Base-by-base conservation (phyloP, 2,113 vertebrate species). In the Pangasianodon hypophthalmus region DNA sequence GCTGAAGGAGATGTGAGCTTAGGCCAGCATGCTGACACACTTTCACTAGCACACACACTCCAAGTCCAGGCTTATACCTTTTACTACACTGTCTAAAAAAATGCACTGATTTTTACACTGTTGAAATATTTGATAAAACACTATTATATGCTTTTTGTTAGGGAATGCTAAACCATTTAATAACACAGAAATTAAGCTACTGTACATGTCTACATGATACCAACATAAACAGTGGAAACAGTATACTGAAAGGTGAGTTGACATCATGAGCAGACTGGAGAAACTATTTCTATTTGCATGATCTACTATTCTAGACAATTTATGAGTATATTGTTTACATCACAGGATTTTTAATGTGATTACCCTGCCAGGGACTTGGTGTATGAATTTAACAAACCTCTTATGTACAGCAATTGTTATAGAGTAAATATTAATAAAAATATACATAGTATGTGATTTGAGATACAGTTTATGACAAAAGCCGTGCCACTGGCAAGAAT, bases 1-100 rank as follows among this genome's bases (percentile, higher is more conserved):
- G 95, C 92, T 69, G 88, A 90, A 86, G 90, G 92, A 93, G 92
- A 95, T 93, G 92, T 92, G 94, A 92, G 90, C 93, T 80, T 77
- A 75, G 54, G 91, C 18, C 89, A 91, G 62, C 69, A 88, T 62
- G 46, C 37, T 91, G 32, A 73, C 75, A 86, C 62, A 88, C 73
- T 75, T 85, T 64, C 41, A 4, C 84, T 82, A 73, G 60, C 21
- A 46, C 41, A 41, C 6, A 9, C 37, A 41, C 44, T 26, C 21
- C 48, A 82, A 52, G 13, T 44, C 44, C 24, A 8, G 26, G 54
- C 18, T 37, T 84, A 56, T 62, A 44, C 18, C n/a, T 50, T 50
- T 50, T 14, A 13, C 21, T 6, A 80, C 10, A 80, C 37, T 9
- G 16, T 19, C 6, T 71, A 37, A 18, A 69, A 16, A 32, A 67